Evolutionary conservation across 2,888 invertebrate species (phyloP).

Genomic region (Aspidapion aeneum): DNA sequence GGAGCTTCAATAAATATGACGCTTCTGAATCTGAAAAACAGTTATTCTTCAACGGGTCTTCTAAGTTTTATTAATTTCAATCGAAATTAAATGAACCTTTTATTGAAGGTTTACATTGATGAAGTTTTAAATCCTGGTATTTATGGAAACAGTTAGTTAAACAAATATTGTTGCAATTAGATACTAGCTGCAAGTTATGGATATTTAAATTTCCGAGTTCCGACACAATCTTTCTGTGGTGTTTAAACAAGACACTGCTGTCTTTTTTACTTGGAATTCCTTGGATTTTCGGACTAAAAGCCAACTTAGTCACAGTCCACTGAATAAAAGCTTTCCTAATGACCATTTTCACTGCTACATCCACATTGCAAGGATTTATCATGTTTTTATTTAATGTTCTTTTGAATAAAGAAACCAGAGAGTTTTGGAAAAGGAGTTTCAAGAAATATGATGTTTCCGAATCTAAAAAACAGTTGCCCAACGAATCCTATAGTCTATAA

Average conservation of each 20-base stretch:
- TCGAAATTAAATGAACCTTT: not conserved
- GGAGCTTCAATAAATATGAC: no score
- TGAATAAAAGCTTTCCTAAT: slow-evolving; percentile 35
- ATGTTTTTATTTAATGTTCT: slow-evolving; percentile 59
- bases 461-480: no score
- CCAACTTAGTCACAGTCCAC: slow-evolving; percentile 40
- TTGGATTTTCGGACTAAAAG: slow-evolving; percentile 57
- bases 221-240: no score
- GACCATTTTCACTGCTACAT: slow-evolving; percentile 55
- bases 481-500: no score
- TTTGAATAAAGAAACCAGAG: slow-evolving; percentile 57
- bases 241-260: slow-evolving; percentile 54
- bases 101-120: no score
- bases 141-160: no score
- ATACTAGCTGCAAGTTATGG: no score
- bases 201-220: no score
- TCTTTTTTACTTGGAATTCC: slow-evolving; percentile 60
- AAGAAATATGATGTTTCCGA: no score
- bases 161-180: no score
- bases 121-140: no score
- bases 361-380: slow-evolving; percentile 57
- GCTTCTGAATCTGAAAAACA: slow-evolving; percentile 64
- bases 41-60: not conserved
- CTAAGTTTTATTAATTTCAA: not conserved
- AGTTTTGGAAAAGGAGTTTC: slow-evolving; percentile 52